phyloP scores from a whole-genome alignment of 2,113 vertebrate species.

The Sisor rabdophorus region DNA sequence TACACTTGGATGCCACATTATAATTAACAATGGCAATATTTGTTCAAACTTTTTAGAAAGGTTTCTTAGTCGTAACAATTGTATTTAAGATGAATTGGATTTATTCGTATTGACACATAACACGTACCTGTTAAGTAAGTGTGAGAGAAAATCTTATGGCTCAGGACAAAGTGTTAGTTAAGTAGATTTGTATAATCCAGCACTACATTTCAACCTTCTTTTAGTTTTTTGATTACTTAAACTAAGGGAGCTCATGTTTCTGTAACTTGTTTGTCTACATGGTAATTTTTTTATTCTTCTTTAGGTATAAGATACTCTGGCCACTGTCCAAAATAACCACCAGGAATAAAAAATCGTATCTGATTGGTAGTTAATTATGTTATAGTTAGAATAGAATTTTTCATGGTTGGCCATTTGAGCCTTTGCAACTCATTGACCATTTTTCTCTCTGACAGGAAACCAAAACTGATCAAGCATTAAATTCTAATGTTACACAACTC shows the following conservation, averaged over 20 bases:
- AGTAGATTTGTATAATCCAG: neutral
- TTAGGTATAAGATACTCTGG: slow-evolving; percentile 21
- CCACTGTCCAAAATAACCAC: neutral
- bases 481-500: slow-evolving; percentile 18
- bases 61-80: neutral
- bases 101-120: slow-evolving; percentile 2
- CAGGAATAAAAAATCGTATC: slow-evolving; percentile 8
- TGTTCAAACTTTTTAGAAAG: neutral
- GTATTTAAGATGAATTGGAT: neutral
- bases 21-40: too few species aligned
- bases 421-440: neutral
- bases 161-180: neutral
- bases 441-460: slow-evolving; percentile 20
- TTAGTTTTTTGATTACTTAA: neutral
- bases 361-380: neutral
- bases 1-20: neutral
- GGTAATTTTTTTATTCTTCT: slow-evolving; percentile 15
- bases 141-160: neutral
- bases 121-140: neutral
- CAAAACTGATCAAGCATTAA: slow-evolving; percentile 23
- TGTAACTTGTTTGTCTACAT: slow-evolving; percentile 9
- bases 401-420: neutral
- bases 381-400: neutral
- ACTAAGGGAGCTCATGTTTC: neutral
- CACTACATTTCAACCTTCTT: neutral